phyloP scores from a whole-genome alignment of 2,113 vertebrate species.

The Sterrhoptilus dennistouni region DNA sequence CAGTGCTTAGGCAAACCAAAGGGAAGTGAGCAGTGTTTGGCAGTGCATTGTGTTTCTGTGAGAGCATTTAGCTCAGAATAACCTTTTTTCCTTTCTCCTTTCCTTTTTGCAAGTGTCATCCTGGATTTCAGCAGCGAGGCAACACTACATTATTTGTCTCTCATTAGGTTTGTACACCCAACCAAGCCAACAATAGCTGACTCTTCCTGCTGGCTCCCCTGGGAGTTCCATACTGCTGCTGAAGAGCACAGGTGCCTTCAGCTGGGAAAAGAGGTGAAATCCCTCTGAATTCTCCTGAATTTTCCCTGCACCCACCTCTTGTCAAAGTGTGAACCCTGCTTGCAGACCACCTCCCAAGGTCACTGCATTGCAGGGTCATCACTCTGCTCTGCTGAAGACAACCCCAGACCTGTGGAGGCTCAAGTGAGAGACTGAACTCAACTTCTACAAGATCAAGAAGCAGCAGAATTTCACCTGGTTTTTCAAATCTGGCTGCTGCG shows the following conservation, averaged over 20 bases:
- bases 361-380: fast-evolving
- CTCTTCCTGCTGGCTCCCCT: not conserved
- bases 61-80: not conserved
- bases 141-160: fast-evolving
- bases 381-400: not conserved
- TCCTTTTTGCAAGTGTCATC: not conserved
- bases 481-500: not conserved
- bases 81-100: not conserved
- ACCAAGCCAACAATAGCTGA: not conserved
- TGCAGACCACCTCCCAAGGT: not conserved
- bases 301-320: not conserved
- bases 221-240: not conserved
- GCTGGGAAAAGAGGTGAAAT: not conserved
- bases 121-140: not conserved
- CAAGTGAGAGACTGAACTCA: not conserved
- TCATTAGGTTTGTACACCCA: fast-evolving
- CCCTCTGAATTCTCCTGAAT: not conserved
- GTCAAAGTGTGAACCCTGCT: fast-evolving
- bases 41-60: not conserved
- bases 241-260: not conserved
- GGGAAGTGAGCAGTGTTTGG: not conserved
- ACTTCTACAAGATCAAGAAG: not conserved
- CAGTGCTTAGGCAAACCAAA: not conserved
- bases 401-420: fast-evolving
- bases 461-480: not conserved